phyloP scores from a whole-genome alignment of 1,140 invertebrate species.

The Drosophila kurseongensis region DNA sequence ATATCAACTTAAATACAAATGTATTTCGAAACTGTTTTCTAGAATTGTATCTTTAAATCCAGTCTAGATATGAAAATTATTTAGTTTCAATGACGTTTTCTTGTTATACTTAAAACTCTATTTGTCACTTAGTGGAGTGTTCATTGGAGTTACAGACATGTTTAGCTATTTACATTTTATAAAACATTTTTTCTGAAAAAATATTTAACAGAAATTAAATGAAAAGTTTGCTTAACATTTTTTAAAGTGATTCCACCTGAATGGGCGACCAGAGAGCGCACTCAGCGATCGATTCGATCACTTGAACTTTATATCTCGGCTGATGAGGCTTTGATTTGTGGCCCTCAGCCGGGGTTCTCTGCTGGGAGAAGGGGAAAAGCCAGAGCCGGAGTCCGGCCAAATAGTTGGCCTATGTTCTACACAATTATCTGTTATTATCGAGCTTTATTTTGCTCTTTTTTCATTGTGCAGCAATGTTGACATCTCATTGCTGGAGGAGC shows the following conservation, averaged over 20 bases:
- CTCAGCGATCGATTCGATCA: slow-evolving; percentile 59
- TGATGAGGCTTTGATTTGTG: slow-evolving; percentile 79
- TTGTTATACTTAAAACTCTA: too few relatives aligned
- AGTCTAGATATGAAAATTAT: too few relatives aligned
- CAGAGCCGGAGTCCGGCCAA: slow-evolving; percentile 47
- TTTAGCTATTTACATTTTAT: too few relatives aligned
- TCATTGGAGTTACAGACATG: too few relatives aligned
- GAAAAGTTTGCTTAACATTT: background rate
- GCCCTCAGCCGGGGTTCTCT: slow-evolving; percentile 40
- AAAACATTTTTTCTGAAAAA: too few relatives aligned
- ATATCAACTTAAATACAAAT: too few relatives aligned
- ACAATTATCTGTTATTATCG: slow-evolving; percentile 84
- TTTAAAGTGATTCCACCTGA: slow-evolving; percentile 14
- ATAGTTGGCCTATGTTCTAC: slow-evolving; percentile 83
- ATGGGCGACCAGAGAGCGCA: slow-evolving; percentile 16
- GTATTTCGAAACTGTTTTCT: too few relatives aligned
- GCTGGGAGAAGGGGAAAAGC: background rate
- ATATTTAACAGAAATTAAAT: background rate
- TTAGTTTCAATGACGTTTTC: too few relatives aligned
- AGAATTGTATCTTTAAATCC: too few relatives aligned
- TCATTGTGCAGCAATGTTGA: slow-evolving; percentile 59
- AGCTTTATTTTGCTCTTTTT: slow-evolving; percentile 55
- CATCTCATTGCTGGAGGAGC: slow-evolving; percentile 69
- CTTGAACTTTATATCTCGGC: slow-evolving; percentile 76
- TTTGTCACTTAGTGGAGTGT: too few relatives aligned